Percentiles rank a stretch among this genome's conserved stretches.
Conservation (phyloP, 2,888 invertebrate species). For the Cetonia aurata region DNA sequence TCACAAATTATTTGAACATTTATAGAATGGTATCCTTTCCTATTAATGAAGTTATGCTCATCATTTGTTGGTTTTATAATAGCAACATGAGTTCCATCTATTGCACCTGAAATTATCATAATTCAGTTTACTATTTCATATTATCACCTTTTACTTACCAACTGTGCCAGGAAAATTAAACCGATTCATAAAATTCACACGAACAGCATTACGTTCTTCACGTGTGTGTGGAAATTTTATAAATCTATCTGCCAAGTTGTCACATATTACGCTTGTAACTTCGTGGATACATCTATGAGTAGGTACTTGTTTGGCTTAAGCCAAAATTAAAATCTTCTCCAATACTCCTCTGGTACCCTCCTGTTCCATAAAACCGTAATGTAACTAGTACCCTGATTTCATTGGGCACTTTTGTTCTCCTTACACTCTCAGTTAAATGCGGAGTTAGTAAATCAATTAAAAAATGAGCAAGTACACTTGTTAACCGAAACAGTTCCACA, state of each 20-base stretch:
- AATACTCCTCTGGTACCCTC: background rate
- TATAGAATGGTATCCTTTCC: slow-evolving; percentile 3
- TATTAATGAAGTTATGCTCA: slow-evolving; percentile 8
- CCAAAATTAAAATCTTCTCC: background rate
- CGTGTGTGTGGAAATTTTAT: background rate
- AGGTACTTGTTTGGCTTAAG: background rate
- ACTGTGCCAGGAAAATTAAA: background rate
- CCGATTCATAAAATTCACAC: background rate
- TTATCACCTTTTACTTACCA: background rate
- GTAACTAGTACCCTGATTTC: background rate
- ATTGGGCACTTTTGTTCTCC: background rate
- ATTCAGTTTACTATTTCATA: background rate
- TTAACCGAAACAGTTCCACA: background rate
- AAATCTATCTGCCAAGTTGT: background rate
- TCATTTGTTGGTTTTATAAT: background rate
- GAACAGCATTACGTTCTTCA: background rate
- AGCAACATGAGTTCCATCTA: slow-evolving; percentile 9
- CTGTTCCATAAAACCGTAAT: background rate
- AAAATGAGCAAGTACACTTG: too few species aligned
- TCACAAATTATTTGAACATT: background rate
- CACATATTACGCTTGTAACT: background rate
- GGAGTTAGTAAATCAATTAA: background rate
- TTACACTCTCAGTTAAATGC: background rate
- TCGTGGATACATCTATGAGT: background rate
- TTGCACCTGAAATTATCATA: background rate